phyloP scores from a whole-genome alignment of 2,797 vertebrate genomes.

The Australoheros facetus region DNA sequence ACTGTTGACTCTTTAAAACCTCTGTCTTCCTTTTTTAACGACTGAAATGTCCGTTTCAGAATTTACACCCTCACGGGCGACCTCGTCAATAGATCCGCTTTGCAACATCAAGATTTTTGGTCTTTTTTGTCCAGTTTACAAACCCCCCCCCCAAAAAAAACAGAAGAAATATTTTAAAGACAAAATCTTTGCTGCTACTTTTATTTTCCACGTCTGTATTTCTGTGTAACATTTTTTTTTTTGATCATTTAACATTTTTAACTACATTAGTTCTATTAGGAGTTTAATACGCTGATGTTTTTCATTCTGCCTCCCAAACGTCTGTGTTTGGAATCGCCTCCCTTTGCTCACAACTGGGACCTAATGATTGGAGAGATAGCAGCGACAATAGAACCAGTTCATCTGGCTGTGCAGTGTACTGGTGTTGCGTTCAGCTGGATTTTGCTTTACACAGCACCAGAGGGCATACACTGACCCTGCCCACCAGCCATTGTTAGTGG shows the following conservation, averaged over 20 bases:
- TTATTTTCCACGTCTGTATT: accelerated
- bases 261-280: not conserved
- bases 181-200: not conserved
- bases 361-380: slow-evolving; percentile 26
- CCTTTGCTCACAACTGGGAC: slow-evolving; percentile 20
- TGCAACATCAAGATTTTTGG: not conserved
- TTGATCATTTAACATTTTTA: not conserved
- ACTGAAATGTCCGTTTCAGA: slow-evolving; percentile 50
- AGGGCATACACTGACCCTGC: slow-evolving; percentile 63
- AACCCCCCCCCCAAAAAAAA: too few relatives aligned
- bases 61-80: slow-evolving; percentile 18
- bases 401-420: slow-evolving; percentile 56
- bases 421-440: slow-evolving; percentile 28
- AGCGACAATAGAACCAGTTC: slow-evolving; percentile 63
- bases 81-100: slow-evolving; percentile 1
- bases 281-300: not conserved
- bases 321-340: slow-evolving; percentile 8
- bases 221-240: not conserved
- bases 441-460: slow-evolving; percentile 48
- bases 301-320: not conserved
- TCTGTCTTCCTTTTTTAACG: slow-evolving; percentile 26
- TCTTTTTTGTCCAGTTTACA: not conserved
- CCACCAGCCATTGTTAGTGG: slow-evolving; percentile 72
- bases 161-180: not conserved
- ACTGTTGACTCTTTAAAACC: slow-evolving; percentile 46